phyloP scores from a whole-genome alignment of 1,140 invertebrate species.

The Rhizoglyphus robini region DNA sequence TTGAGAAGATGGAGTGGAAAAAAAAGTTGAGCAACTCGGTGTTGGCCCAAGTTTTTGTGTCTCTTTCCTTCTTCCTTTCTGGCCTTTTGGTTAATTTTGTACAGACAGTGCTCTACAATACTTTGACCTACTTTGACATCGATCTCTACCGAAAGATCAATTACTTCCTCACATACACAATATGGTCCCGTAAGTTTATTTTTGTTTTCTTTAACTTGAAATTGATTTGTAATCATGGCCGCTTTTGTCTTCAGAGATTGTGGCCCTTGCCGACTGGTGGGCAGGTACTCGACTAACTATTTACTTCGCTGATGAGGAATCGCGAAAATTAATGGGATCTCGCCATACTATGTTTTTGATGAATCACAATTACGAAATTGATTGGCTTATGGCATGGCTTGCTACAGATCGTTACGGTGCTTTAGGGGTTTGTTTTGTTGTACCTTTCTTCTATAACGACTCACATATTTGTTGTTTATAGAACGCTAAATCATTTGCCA shows the following conservation, averaged over 20 bases:
- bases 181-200: constrained; percentile 72
- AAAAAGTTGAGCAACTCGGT: background rate
- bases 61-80: constrained; percentile 48
- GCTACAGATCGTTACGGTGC: constrained; percentile 58
- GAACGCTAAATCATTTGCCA: constrained; percentile 89
- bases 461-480: constrained; percentile 31
- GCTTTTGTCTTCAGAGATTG: constrained; percentile 52
- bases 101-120: constrained; percentile 59
- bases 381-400: constrained; percentile 83
- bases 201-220: constrained; percentile 16
- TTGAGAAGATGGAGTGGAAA: no score
- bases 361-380: constrained; percentile 91
- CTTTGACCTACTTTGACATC: constrained; percentile 56
- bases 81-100: constrained; percentile 70
- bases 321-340: constrained; percentile 61
- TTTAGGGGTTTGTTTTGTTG: constrained; percentile 53
- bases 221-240: constrained; percentile 25
- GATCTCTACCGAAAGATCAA: constrained; percentile 70
- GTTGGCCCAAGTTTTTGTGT: background rate
- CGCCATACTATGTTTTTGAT: constrained; percentile 79
- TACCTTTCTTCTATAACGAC: background rate
- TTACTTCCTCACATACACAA: constrained; percentile 74
- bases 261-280: constrained; percentile 88
- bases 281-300: constrained; percentile 54
- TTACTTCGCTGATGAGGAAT: constrained; percentile 62